Conservation (phyloP, 2,888 invertebrate species). For the Eurytoma adleriae region DNA sequence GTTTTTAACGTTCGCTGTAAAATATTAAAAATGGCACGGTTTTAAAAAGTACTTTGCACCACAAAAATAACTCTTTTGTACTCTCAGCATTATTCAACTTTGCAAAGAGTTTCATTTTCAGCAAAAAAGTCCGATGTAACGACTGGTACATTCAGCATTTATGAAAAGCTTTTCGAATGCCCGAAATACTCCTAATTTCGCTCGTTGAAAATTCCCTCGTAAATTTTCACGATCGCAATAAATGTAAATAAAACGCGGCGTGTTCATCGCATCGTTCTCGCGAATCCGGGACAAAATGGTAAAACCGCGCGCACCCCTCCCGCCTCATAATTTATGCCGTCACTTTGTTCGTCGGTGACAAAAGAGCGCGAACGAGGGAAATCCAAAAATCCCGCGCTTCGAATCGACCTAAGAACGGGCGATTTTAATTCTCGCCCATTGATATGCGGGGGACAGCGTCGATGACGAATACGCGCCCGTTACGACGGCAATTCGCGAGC, state of each 20-base stretch:
- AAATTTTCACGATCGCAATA: slow-evolving; percentile 2
- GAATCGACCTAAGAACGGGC: too few species aligned
- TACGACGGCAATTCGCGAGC: background rate
- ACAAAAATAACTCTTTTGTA: too few species aligned
- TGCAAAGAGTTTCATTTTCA: too few species aligned
- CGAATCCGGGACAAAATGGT: too few species aligned
- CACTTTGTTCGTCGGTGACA: background rate
- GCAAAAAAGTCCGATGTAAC: background rate
- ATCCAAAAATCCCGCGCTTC: too few species aligned
- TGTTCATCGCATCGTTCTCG: too few species aligned
- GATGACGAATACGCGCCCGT: slow-evolving; percentile 37
- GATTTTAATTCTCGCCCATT: slow-evolving; percentile 18
- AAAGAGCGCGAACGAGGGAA: too few species aligned
- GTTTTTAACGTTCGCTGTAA: too few species aligned
- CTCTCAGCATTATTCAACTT: too few species aligned
- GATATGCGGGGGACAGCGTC: background rate
- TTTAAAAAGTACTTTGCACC: too few species aligned
- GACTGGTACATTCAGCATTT: background rate
- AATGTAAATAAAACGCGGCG: background rate
- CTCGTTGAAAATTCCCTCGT: slow-evolving; percentile 16
- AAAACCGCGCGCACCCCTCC: too few species aligned
- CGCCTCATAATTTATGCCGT: slow-evolving; percentile 1
- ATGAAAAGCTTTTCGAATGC: slow-evolving; percentile 6
- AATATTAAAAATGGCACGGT: too few species aligned
- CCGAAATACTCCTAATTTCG: slow-evolving; percentile 6